Percentiles rank a stretch among this genome's conserved stretches.
Conservation (phyloP, 2,888 invertebrate genomes). For the Myopa testacea region DNA sequence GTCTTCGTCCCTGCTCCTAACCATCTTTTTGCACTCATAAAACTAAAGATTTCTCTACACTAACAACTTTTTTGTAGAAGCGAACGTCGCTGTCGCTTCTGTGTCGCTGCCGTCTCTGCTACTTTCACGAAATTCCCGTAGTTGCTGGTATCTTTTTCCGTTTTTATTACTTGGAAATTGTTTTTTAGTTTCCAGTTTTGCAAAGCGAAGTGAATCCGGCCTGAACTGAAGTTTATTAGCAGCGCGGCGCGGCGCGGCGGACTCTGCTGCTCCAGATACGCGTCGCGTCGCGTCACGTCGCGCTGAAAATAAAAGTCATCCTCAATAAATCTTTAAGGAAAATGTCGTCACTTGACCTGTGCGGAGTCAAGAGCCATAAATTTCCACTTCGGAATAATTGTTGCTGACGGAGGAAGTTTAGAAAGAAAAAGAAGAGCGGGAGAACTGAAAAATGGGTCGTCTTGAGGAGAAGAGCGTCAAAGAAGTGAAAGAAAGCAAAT, state of each 20-base stretch:
- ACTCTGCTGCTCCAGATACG: background rate
- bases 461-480: background rate
- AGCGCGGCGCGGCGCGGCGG: background rate
- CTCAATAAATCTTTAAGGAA: constrained; percentile 53
- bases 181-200: too few relatives aligned
- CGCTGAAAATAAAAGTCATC: constrained; percentile 33
- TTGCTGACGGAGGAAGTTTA: constrained; percentile 45
- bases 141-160: too few relatives aligned
- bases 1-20: too few relatives aligned
- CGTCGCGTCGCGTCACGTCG: background rate
- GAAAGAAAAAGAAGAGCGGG: background rate
- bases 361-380: constrained; percentile 53
- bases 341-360: constrained; percentile 54
- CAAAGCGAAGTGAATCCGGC: too few relatives aligned
- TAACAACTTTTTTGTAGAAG: background rate
- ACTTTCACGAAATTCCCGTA: background rate
- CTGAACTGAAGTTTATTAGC: constrained; percentile 17
- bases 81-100: background rate
- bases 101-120: background rate
- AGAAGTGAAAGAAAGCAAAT: too few relatives aligned
- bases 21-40: too few relatives aligned
- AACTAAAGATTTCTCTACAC: too few relatives aligned
- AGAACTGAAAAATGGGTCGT: constrained; percentile 9
- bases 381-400: constrained; percentile 51
- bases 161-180: too few relatives aligned